These are phyloP conservation scores for Cantharis lateralis DNA, from an alignment of 2,888 invertebrate genomes.

Conservation along the genomic window DNA sequence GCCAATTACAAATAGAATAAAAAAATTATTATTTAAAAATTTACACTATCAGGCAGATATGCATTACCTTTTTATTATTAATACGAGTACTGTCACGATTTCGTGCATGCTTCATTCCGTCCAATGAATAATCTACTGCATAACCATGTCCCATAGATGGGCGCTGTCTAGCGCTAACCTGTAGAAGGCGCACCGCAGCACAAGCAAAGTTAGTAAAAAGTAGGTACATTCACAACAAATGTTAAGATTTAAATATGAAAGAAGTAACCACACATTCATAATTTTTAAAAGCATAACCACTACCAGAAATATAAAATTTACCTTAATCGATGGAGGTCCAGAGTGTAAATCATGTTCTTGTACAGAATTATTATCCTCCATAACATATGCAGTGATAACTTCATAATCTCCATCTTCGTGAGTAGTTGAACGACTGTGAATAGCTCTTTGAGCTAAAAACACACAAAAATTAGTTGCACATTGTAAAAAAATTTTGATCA, in stretches of 20 bases:
- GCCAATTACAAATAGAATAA: background rate
- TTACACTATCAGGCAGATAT: conserved; percentile 19
- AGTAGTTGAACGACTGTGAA: conserved; percentile 59
- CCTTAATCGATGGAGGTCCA: conserved; percentile 84
- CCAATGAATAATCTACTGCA: conserved; percentile 58
- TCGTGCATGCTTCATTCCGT: conserved; percentile 58
- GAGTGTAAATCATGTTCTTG: conserved; percentile 76
- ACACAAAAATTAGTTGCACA: background rate
- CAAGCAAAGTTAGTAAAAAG: conserved; percentile 49
- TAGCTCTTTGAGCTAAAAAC: conserved; percentile 47
- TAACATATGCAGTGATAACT: conserved; percentile 73
- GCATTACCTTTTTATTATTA: conserved; percentile 55
- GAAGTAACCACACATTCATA: background rate
- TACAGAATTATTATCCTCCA: conserved; percentile 86
- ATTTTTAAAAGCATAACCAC: background rate
- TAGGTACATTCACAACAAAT: conserved; percentile 7
- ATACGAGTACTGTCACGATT: conserved; percentile 52
- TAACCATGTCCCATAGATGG: conserved; percentile 56
- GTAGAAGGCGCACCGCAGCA: conserved; percentile 52
- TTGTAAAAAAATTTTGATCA: background rate
- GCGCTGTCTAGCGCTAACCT: conserved; percentile 57
- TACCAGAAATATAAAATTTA: conserved; percentile 52
- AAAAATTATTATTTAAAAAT: background rate
- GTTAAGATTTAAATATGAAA: background rate
- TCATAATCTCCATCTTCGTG: conserved; percentile 86